phyloP scores from a whole-genome alignment of 2,113 vertebrate species.

The Pterocles orientalis region DNA sequence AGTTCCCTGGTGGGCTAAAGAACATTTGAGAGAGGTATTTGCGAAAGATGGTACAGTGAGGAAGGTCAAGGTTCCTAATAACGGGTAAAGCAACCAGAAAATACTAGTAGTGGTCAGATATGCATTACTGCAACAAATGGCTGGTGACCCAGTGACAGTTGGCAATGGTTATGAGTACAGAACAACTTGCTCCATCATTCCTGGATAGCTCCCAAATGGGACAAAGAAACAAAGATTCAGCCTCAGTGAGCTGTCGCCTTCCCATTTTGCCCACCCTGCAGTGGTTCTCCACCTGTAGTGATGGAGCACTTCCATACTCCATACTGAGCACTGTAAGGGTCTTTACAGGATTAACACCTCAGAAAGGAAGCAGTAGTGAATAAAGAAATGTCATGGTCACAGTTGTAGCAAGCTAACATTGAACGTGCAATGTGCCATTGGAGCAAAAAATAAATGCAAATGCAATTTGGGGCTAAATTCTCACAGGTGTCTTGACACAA shows the following conservation, averaged over 20 bases:
- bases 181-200: background rate
- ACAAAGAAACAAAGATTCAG: background rate
- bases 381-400: background rate
- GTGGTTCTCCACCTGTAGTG: accelerated
- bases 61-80: background rate
- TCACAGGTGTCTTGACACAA: background rate
- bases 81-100: background rate
- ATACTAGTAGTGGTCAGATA: background rate
- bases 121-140: background rate
- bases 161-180: background rate
- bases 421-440: accelerated
- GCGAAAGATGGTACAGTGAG: background rate
- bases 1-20: background rate
- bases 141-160: background rate
- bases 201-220: background rate
- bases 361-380: background rate
- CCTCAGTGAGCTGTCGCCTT: background rate
- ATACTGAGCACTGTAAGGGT: accelerated
- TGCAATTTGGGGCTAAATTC: background rate
- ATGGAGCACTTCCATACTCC: accelerated
- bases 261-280: background rate
- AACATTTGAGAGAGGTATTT: background rate
- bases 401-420: background rate
- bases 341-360: background rate
- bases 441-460: background rate